These are phyloP conservation scores for Toxostoma redivivum DNA, from an alignment of 2,113 vertebrate genomes.

Conservation along the genomic window DNA sequence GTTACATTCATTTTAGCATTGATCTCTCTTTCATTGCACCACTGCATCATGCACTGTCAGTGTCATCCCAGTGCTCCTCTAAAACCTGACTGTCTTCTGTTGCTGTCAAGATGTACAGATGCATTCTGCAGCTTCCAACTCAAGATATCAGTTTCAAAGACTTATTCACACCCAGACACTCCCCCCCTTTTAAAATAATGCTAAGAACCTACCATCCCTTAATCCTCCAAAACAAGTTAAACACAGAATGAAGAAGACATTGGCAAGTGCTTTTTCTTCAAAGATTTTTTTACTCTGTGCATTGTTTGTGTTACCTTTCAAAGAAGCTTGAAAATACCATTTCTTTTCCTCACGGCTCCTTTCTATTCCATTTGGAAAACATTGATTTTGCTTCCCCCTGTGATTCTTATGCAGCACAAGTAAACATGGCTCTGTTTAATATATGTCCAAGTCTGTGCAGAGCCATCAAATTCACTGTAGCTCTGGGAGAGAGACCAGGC, in stretches of 20 bases:
- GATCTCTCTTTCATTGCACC: slow-evolving; percentile 60
- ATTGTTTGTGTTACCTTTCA: slow-evolving; percentile 55
- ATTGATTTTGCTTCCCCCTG: slow-evolving; percentile 46
- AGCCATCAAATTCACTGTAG: slow-evolving; percentile 44
- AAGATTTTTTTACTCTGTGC: not conserved
- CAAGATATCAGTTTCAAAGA: not conserved
- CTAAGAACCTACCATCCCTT: not conserved
- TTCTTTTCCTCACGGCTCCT: slow-evolving; percentile 39
- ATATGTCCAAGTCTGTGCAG: slow-evolving; percentile 30
- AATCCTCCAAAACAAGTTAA: not conserved
- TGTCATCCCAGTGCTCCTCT: slow-evolving; percentile 28
- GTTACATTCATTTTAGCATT: slow-evolving; percentile 61
- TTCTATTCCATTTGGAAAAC: slow-evolving; percentile 56
- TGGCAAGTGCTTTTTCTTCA: not conserved
- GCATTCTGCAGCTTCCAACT: not conserved
- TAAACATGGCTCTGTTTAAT: slow-evolving; percentile 59
- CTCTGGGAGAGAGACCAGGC: not conserved
- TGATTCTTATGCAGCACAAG: slow-evolving; percentile 54
- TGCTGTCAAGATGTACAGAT: slow-evolving; percentile 3
- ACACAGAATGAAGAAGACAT: not conserved
- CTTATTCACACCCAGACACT: not conserved
- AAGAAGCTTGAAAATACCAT: slow-evolving; percentile 45
- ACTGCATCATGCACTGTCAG: slow-evolving; percentile 43
- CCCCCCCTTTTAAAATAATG: not conserved
- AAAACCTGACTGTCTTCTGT: not conserved